phyloP scores from a whole-genome alignment of 23 tunicate species.

The Botrylloides violaceus region DNA sequence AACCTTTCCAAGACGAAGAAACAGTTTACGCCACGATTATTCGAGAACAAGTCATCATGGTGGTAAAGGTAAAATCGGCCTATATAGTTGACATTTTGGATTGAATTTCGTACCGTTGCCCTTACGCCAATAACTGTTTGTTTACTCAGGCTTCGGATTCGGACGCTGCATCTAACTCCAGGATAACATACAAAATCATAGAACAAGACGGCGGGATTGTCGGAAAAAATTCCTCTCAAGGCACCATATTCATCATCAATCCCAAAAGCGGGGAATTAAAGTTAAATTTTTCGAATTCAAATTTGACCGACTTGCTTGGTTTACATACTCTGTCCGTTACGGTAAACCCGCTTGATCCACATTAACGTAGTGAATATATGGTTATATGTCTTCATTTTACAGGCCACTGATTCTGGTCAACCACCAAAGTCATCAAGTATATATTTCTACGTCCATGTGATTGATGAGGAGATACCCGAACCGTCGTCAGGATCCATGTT shows the following conservation, averaged over 20 bases:
- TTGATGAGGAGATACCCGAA: constrained; percentile 23
- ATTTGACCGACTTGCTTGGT: constrained; percentile 29
- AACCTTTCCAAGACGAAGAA: constrained; percentile 33
- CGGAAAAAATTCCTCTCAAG: not conserved
- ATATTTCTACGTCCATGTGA: constrained; percentile 34
- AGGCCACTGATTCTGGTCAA: constrained; percentile 52
- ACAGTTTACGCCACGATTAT: constrained; percentile 49
- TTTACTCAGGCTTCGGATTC: constrained; percentile 53
- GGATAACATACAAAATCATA: constrained; percentile 28
- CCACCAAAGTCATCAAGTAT: constrained; percentile 23
- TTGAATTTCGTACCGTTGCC: not conserved
- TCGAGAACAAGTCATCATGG: constrained; percentile 14
- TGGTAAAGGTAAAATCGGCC: constrained; percentile 3
- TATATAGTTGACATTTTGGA: not conserved
- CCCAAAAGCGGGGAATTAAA: constrained; percentile 39
- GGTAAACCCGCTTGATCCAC: constrained; percentile 25
- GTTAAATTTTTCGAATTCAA: constrained; percentile 39
- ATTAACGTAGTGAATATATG: not conserved
- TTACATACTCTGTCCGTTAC: constrained; percentile 24
- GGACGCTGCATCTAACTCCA: constrained; percentile 42
- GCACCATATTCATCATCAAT: constrained; percentile 36
- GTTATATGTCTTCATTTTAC: too few relatives aligned
- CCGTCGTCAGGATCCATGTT: not conserved
- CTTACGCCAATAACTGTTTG: not conserved
- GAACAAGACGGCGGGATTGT: constrained; percentile 18